Evolutionary conservation across 2,113 vertebrate genomes (phyloP), one percentile per base, ranked within the genome.

Genomic region (Fregata magnificens): DNA sequence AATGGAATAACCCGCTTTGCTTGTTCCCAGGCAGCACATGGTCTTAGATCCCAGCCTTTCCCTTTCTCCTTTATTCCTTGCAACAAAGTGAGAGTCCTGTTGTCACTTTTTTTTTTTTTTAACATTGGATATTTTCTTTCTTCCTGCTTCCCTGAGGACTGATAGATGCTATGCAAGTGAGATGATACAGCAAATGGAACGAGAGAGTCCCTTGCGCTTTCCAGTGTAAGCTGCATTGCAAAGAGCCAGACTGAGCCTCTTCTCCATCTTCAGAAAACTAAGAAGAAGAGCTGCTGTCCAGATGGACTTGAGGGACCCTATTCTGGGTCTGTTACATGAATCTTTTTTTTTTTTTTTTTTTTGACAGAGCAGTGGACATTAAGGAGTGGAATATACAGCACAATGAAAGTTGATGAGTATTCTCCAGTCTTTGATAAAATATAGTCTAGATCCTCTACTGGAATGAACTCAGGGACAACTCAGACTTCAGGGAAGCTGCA

Each of bases 131-230:
- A n/a, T 56, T 65, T 44, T 45, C 2, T 86, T 58, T 24, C 7
- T 74, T 47, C 49, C 77, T 32, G 11, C 38, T 86, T n/a, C 42
- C 25, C 42, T 49, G 40, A 50, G 58, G n/a, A 34, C 31, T 42
- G 59, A 28, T 7, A 47, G 53, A 42, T 38, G 32, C 13, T 83
- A 62, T 70, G n/a, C 15, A 69, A 31, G 29, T 6, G 45, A 9
- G 69, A 44, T 10, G 69, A 44, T 10, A 7, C 11, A 45, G 31
- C 7, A 66, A 65, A 32, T 7, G 14, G 24, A 87, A 61, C 0
- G 0, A 14, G n/a, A 55, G 5, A 50, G 25, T 50, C 24, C n/a
- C 12, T 55, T 3, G 0, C 2, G 3, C 10, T 69, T 87, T 81
- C n/a, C 73, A 36, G 5, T 13, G 49, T 17, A 44, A 84, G 5